Percentiles rank a stretch among this genome's conserved stretches.
These are phyloP conservation scores for Chaetodon auriga DNA, from an alignment of 2,113 vertebrate species.

Conservation along the genomic window DNA sequence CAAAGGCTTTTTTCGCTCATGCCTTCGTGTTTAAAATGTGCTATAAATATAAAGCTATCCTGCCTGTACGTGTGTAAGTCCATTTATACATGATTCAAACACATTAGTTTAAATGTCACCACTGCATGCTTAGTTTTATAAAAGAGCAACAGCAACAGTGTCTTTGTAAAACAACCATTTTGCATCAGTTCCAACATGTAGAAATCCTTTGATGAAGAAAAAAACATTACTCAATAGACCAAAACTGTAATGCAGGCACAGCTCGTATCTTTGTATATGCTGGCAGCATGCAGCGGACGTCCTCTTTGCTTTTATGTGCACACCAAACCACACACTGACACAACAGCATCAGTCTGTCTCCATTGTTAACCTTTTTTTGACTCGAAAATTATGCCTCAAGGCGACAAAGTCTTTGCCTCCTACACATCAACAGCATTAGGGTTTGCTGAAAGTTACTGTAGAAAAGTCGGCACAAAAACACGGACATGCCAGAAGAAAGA, in stretches of 20 bases:
- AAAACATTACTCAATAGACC: not conserved
- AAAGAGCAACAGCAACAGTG: not conserved
- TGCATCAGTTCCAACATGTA: no score
- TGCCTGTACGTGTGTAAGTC: no score
- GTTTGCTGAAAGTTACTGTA: not conserved
- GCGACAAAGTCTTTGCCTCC: not conserved
- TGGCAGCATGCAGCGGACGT: not conserved
- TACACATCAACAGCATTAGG: not conserved
- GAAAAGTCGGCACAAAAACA: not conserved
- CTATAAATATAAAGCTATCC: not conserved
- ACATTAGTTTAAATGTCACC: not conserved
- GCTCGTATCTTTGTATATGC: not conserved
- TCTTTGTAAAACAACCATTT: not conserved
- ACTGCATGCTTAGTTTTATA: not conserved
- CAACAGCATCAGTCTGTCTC: not conserved
- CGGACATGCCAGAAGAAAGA: not conserved
- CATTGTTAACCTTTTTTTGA: constrained; percentile 8
- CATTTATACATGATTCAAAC: not conserved
- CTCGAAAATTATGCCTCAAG: not conserved
- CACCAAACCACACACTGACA: not conserved
- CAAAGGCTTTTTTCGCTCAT: no score
- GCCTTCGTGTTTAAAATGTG: no score
- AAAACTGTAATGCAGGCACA: not conserved
- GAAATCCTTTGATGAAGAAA: not conserved
- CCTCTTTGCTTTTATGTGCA: constrained; percentile 1